These are phyloP conservation scores for Saccopteryx bilineata DNA, from an alignment of 2,113 vertebrate genomes.

Conservation along the genomic window DNA sequence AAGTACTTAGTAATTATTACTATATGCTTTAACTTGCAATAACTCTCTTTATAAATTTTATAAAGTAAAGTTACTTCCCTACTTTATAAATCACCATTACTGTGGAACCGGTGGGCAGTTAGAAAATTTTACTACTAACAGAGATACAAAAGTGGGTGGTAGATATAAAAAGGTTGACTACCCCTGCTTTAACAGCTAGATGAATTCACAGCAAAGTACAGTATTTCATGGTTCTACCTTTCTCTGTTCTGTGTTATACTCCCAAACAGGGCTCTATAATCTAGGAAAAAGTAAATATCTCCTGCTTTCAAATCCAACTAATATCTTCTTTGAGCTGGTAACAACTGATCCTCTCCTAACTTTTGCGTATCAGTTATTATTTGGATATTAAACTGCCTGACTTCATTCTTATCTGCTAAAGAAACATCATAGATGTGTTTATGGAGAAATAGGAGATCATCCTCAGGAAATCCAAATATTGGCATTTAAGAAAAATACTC, in stretches of 20 bases:
- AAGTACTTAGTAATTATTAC: too few species aligned
- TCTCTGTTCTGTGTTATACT: constrained; percentile 3
- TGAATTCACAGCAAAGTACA: constrained; percentile 49
- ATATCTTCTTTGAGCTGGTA: not conserved
- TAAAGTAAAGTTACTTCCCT: too few species aligned
- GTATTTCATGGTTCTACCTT: not conserved
- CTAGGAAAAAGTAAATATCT: constrained; percentile 5
- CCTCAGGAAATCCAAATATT: constrained; percentile 55
- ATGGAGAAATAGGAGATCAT: not conserved
- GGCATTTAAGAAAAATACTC: not conserved
- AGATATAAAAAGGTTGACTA: too few species aligned
- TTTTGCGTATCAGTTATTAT: constrained; percentile 43
- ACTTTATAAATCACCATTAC: too few species aligned
- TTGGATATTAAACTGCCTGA: constrained; percentile 12
- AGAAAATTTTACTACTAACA: too few species aligned
- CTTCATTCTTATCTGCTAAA: constrained; percentile 31
- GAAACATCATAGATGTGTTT: not conserved
- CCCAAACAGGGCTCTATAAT: not conserved
- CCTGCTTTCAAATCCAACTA: constrained; percentile 56
- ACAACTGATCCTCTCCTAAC: constrained; percentile 19
- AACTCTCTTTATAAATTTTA: too few species aligned
- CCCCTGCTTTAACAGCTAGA: too few species aligned
- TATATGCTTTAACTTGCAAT: too few species aligned
- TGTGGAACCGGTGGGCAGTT: too few species aligned
- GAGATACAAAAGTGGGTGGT: too few species aligned